phyloP scores from a whole-genome alignment of 2,113 vertebrate genomes.

The Syngnathus typhle region DNA sequence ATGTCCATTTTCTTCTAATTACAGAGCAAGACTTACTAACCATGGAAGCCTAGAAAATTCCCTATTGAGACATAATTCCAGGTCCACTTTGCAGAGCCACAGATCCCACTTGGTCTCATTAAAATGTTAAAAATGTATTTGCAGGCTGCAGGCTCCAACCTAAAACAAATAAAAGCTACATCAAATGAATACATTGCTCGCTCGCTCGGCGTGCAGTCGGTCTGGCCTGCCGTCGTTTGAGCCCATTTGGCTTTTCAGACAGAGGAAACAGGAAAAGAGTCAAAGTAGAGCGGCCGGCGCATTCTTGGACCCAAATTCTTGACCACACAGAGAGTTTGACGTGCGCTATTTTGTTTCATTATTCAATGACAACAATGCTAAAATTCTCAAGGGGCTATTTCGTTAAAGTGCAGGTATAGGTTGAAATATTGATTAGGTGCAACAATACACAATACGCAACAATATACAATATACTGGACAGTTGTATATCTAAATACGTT shows the following conservation, averaged over 20 bases:
- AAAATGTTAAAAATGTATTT: slow-evolving; percentile 11
- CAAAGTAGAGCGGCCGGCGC: slow-evolving; percentile 59
- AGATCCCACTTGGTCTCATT: slow-evolving; percentile 7
- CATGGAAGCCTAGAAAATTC: not conserved
- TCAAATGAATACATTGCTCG: not conserved
- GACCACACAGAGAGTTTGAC: slow-evolving; percentile 71
- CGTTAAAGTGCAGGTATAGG: not conserved
- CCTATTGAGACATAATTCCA: slow-evolving; percentile 7
- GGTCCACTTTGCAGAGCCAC: slow-evolving; percentile 13
- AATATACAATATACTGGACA: too few species aligned
- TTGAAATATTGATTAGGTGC: not conserved
- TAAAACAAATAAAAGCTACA: not conserved
- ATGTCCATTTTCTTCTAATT: not conserved
- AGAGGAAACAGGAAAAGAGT: slow-evolving; percentile 69
- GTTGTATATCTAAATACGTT: too few species aligned
- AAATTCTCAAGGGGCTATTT: not conserved
- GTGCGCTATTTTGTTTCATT: slow-evolving; percentile 50
- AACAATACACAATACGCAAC: too few species aligned
- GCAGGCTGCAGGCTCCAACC: slow-evolving; percentile 8
- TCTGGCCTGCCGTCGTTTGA: slow-evolving; percentile 44
- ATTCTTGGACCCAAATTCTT: slow-evolving; percentile 65
- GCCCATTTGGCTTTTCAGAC: slow-evolving; percentile 60
- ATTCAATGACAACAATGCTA: not conserved
- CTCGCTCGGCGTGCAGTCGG: slow-evolving; percentile 48
- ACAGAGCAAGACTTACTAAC: not conserved